phyloP scores from a whole-genome alignment of 2,888 invertebrate species.

The Branchinecta sandiegonensis region DNA sequence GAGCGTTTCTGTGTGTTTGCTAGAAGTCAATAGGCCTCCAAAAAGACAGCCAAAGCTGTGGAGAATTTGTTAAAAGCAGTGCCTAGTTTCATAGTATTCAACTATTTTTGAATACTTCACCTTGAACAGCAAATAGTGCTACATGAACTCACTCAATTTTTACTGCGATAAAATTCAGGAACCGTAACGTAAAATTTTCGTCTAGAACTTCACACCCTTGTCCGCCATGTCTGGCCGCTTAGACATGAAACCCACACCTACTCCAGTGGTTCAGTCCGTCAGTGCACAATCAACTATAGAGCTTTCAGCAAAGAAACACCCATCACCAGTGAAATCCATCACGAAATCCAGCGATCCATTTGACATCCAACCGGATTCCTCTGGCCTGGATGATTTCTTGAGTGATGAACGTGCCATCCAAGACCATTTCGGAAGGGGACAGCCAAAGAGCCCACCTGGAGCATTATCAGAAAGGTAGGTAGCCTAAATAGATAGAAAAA shows the following conservation, averaged over 20 bases:
- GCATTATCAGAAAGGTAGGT: too few relatives aligned
- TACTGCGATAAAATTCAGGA: not conserved
- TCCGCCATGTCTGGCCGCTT: constrained; percentile 1
- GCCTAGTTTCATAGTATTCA: too few relatives aligned
- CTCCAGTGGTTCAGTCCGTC: not conserved
- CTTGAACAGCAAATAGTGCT: not conserved
- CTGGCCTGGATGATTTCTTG: not conserved
- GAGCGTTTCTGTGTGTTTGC: too few relatives aligned
- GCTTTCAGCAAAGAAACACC: not conserved
- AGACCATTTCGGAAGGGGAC: too few relatives aligned
- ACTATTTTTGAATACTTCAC: too few relatives aligned
- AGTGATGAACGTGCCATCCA: not conserved
- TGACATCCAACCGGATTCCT: not conserved
- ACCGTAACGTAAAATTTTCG: not conserved
- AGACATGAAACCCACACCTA: too few relatives aligned
- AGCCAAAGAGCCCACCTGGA: too few relatives aligned
- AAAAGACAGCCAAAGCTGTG: too few relatives aligned
- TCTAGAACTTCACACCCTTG: constrained; percentile 1
- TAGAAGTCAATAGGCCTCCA: too few relatives aligned
- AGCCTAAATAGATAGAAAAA: too few relatives aligned
- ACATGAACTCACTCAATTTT: not conserved
- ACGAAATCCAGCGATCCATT: not conserved
- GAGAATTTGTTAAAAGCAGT: too few relatives aligned
- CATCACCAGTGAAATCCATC: not conserved
- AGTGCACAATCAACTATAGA: not conserved